These are phyloP conservation scores for Spodoptera exigua DNA, from an alignment of 2,888 invertebrate genomes.

Conservation along the genomic window DNA sequence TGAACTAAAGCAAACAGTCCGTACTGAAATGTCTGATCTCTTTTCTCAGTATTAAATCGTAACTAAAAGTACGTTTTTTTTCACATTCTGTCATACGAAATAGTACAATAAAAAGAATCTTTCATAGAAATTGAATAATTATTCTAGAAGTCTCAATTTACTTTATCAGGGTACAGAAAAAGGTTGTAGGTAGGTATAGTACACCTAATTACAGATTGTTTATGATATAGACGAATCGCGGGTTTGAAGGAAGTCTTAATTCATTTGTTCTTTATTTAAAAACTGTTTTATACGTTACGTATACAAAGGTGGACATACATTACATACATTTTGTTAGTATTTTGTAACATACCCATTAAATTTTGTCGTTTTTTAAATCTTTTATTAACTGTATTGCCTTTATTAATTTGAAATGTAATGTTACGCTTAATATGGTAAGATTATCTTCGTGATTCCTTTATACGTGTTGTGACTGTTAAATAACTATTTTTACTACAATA, in stretches of 20 bases:
- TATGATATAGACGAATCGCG: no score
- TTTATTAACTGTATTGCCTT: conserved; percentile 6
- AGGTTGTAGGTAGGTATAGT: conserved; percentile 12
- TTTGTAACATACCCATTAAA: neutral
- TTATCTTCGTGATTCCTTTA: conserved; percentile 25
- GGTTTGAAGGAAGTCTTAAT: no score
- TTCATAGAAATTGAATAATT: conserved; percentile 24
- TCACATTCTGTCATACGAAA: no score
- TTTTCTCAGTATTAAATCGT: no score
- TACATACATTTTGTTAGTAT: no score
- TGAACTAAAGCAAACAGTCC: no score
- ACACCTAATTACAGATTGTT: no score
- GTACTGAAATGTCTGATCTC: no score
- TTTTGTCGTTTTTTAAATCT: conserved; percentile 8
- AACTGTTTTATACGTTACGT: no score
- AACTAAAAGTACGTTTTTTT: no score
- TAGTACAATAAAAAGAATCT: neutral
- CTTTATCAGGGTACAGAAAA: conserved; percentile 26
- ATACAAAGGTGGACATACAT: no score
- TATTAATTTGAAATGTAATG: neutral
- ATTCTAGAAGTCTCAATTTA: conserved; percentile 13
- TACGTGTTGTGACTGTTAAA: conserved; percentile 24
- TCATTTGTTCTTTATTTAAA: no score
- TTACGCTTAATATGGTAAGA: conserved; percentile 8
- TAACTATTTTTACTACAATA: conserved; percentile 44